These are phyloP conservation scores for Panagrolaimus sp. DNA, from an alignment of 1,140 invertebrate species.

Conservation along the genomic window DNA sequence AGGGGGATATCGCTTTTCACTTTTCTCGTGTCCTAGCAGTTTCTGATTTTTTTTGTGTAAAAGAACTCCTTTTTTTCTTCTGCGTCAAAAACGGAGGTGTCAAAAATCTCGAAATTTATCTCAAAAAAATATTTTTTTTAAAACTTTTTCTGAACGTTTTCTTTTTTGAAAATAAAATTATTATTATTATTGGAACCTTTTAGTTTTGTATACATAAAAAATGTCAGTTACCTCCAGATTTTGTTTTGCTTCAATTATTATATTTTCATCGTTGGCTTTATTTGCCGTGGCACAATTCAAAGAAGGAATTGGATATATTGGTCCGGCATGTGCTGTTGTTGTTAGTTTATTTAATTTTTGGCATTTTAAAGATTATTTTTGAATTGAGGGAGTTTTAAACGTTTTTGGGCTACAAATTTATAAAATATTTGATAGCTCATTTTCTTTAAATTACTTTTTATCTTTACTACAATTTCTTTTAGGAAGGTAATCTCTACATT, in stretches of 20 bases:
- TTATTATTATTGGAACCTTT: not conserved
- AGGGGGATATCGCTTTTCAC: too few species aligned
- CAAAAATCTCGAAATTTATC: too few species aligned
- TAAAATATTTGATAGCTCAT: too few species aligned
- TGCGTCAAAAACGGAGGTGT: not conserved
- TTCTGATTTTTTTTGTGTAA: too few species aligned
- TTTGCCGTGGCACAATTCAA: not conserved
- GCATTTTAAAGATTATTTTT: too few species aligned
- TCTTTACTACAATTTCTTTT: not conserved
- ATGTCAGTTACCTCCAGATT: not conserved
- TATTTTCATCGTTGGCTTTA: not conserved
- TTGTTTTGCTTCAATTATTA: not conserved
- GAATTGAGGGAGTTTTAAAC: too few species aligned
- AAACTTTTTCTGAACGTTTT: not conserved
- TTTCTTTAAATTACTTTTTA: too few species aligned
- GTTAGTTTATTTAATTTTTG: not conserved
- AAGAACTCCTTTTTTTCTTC: not conserved
- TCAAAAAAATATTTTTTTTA: too few species aligned
- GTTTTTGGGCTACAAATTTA: too few species aligned
- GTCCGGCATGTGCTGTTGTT: slow-evolving; percentile 23
- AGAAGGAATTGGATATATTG: slow-evolving; percentile 18
- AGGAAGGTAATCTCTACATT: slow-evolving; percentile 16
- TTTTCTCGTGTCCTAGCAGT: too few species aligned
- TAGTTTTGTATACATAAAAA: not conserved
- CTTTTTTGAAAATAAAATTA: not conserved